Evolutionary conservation across 2,888 invertebrate species (phyloP).

Genomic region (Philonicus albiceps): DNA sequence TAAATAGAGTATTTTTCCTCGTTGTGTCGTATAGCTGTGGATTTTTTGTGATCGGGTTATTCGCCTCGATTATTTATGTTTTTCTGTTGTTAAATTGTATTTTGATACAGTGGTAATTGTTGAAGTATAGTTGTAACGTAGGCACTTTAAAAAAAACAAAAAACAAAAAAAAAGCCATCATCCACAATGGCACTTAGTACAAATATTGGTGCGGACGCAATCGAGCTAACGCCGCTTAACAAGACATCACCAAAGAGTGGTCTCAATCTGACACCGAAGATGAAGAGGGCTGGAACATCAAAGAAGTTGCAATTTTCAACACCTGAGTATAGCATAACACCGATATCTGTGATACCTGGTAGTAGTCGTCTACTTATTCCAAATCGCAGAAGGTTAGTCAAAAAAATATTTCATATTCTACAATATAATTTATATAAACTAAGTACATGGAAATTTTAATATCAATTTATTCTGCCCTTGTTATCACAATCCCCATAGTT

Average conservation of each 20-base stretch:
- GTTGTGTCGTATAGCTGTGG: background rate
- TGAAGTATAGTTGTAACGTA: constrained; percentile 7
- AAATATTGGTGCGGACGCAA: constrained; percentile 47
- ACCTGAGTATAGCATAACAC: constrained; percentile 50
- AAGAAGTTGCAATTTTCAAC: constrained; percentile 51
- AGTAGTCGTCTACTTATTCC: constrained; percentile 44
- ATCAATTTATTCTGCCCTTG: background rate
- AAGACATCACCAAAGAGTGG: constrained; percentile 43
- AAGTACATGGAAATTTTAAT: background rate
- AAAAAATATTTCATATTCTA: background rate
- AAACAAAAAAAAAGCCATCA: background rate
- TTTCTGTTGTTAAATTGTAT: background rate
- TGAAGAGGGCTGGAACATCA: constrained; percentile 48
- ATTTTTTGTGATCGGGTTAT: background rate
- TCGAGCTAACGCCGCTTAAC: constrained; percentile 49
- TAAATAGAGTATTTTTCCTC: background rate
- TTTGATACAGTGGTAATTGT: constrained; percentile 11
- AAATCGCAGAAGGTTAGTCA: constrained; percentile 50
- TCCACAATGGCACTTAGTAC: constrained; percentile 48
- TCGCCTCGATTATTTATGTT: background rate
- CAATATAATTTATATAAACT: background rate
- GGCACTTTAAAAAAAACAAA: background rate
- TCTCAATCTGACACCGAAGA: constrained; percentile 48
- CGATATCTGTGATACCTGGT: constrained; percentile 48
- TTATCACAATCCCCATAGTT: background rate